Base-by-base conservation (phyloP, 2,888 invertebrate species). In the Drosophila niveifrons region DNA sequence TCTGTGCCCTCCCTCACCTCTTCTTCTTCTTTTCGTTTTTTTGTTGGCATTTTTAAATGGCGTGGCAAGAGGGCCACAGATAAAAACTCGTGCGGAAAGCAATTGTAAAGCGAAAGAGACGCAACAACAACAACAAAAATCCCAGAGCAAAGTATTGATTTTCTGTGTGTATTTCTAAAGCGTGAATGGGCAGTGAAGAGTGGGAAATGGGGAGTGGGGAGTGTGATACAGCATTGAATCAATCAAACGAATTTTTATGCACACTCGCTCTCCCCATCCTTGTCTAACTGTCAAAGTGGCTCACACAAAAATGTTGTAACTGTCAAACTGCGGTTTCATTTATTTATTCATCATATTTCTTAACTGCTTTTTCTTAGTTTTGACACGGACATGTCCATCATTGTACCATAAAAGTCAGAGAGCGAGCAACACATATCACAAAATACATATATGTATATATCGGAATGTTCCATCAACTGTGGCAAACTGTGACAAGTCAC, bases 231-330 rank as follows among this genome's bases (percentile, higher is more conserved):
- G n/a, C 52, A 48, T 51, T 56, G 53, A 70, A 75, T 75, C 71
- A 66, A 83, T 63, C 72, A 62, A 82, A 66, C 23, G n/a, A 15
- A 72, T 64, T 65, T 72, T 62, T 48, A 10, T 56, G 6, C 36
- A 64, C 58, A 67, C 59, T 46, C 34, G 11, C 34, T 11, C 4
- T 36, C 36, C 36, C 36, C n/a, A n/a, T 36, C 57, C 36, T 72
- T 72, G 75, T 80, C 83, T 55, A 81, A 74, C 74, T 89, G 89
- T 89, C 84, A 84, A 72, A 84, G 66, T 68, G 51, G 51, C 56
- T 65, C 48, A 39, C 18, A 51, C 47, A 55, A 36, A 36, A 36
- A 51, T 57, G 57, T 58, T 55, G 63, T 70, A 70, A 63, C 89
- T 87, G 89, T 89, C 85, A 85, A 84, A 84, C 36, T 58, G 65